phyloP scores from a whole-genome alignment of 2,113 vertebrate genomes.

The Saimiri boliviensis region DNA sequence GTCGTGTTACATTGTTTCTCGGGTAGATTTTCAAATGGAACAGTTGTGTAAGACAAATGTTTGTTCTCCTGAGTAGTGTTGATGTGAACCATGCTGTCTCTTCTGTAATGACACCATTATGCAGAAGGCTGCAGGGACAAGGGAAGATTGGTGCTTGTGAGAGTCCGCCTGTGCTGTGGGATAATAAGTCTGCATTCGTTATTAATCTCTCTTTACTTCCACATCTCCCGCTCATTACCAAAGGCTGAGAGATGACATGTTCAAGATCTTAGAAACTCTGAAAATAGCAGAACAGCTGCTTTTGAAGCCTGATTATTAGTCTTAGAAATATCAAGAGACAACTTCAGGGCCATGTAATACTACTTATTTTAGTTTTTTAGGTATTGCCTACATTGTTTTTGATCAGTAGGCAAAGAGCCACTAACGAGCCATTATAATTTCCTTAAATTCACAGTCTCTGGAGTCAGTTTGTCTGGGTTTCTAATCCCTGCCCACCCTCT shows the following conservation, averaged over 20 bases:
- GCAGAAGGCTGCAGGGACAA: not conserved
- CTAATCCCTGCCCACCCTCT: not conserved
- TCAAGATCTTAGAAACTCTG: slow-evolving; percentile 38
- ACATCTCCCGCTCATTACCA: not conserved
- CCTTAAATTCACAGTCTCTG: not conserved
- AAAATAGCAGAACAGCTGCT: not conserved
- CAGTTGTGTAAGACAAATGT: not conserved
- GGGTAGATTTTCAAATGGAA: not conserved
- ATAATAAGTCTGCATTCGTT: not conserved
- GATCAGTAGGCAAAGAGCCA: slow-evolving; percentile 5
- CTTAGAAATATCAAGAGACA: not conserved
- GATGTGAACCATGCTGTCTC: not conserved
- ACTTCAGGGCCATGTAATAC: not conserved
- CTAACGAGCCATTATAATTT: slow-evolving; percentile 38
- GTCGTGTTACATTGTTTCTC: not conserved
- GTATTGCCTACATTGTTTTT: slow-evolving; percentile 29
- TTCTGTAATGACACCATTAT: not conserved
- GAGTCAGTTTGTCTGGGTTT: slow-evolving; percentile 50
- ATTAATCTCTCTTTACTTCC: not conserved
- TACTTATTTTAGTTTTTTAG: slow-evolving; percentile 49
- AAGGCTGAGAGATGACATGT: not conserved
- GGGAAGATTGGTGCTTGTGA: not conserved
- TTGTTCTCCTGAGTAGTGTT: not conserved
- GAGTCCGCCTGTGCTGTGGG: not conserved
- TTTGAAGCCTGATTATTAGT: slow-evolving; percentile 46